Evolutionary conservation across 64 coral and sea anemone genomes (phyloP), one percentile per base, ranked within the genome.

Genomic region (Montipora cactus): DNA sequence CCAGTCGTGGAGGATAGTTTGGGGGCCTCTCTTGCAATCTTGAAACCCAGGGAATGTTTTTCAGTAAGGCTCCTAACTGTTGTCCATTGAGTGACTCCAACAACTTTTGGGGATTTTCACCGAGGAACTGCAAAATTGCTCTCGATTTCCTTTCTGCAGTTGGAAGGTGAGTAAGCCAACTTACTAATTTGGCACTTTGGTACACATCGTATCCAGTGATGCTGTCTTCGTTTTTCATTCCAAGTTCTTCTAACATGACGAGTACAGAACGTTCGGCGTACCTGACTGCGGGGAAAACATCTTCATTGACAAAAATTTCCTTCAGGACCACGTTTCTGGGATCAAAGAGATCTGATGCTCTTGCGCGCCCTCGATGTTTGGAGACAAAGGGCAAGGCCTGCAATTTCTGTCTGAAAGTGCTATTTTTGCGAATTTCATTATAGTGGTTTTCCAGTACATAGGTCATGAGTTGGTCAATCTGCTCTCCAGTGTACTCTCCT

Each of bases 371-470:
- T 59, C 19, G 66, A 18, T 46, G 58, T 1, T 14, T 86, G 7
- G 81, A 22, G 10, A 87, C 81, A 89, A 81, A 86, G 25, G 92
- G 75, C 59, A 90, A 87, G 77, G 74, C 22, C 21, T 57, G 15
- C 48, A 84, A 22, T 71, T 67, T 8, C 45, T 50, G 18, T 71
- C 71, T 8, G 71, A 87, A 67, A 8, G 64, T 25, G 7, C 15
- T 19, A 59, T 93, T 57, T 10, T 37, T 37, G 37, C 37, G 70
- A 25, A 22, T 14, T 51, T 20, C 74, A 78, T 62, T 90, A 95
- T n/a, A 80, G 58, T 50, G 76, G 66, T 77, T 88, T 49, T 94
- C 80, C 50, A 96, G 67, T 45, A 91, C 87, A 79, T 74, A 94
- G 0, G 47, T 28, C 85, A 96, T 92, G 16, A 86, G 44, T 10